Conservation (phyloP, 2,797 vertebrate species). For the Rhynchonycteris naso region DNA sequence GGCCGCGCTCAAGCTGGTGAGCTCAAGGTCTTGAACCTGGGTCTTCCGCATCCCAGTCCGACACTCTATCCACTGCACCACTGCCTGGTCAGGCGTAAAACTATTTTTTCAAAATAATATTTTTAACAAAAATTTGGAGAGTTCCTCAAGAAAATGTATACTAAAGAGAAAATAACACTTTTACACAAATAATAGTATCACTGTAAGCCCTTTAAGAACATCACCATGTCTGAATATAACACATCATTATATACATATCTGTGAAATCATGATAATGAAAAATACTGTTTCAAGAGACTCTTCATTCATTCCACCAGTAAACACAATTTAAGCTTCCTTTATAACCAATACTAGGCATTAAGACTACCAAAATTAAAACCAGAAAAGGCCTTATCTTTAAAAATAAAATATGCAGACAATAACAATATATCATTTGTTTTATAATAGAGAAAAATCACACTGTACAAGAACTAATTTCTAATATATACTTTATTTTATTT, state of each 20-base stretch:
- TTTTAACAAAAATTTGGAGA: neutral
- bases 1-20: too few species aligned
- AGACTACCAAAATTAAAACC: neutral
- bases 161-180: neutral
- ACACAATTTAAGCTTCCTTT: neutral
- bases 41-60: too few species aligned
- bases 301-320: neutral
- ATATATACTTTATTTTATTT: neutral
- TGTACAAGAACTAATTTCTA: neutral
- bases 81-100: too few species aligned
- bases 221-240: neutral
- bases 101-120: neutral
- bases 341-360: neutral
- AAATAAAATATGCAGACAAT: neutral
- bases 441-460: neutral
- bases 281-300: neutral
- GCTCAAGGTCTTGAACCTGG: too few species aligned
- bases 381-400: neutral
- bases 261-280: neutral
- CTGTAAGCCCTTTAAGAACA: neutral
- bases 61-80: too few species aligned
- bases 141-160: neutral
- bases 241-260: neutral
- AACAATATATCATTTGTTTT: neutral
- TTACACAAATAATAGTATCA: neutral